Conservation (phyloP, 1,140 invertebrate genomes). For the Archivesica marissinica region DNA sequence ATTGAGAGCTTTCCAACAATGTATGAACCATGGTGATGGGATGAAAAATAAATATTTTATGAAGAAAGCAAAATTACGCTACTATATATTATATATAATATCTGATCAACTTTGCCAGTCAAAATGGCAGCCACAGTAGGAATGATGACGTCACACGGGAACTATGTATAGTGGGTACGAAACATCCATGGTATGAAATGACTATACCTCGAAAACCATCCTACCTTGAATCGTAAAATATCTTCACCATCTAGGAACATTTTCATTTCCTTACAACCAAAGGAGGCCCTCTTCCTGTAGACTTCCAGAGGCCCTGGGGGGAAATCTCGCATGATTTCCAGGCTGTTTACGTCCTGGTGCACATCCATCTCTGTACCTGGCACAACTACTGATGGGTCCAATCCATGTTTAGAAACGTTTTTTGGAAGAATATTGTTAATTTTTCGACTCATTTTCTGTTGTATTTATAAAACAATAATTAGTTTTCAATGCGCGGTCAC, state of each 20-base stretch:
- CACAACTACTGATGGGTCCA: constrained; percentile 55
- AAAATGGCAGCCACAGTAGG: too few species aligned
- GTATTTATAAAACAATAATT: neutral
- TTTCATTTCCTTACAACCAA: constrained; percentile 92
- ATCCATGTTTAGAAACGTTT: neutral
- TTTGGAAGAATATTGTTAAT: neutral
- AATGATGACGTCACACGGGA: too few species aligned
- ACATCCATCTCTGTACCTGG: constrained; percentile 35
- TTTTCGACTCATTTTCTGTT: neutral
- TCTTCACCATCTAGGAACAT: constrained; percentile 90
- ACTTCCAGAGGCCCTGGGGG: constrained; percentile 88
- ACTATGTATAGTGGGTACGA: too few species aligned
- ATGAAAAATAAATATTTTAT: too few species aligned
- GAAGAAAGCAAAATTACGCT: too few species aligned
- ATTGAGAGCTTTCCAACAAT: too few species aligned
- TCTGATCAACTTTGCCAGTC: too few species aligned
- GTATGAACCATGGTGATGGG: too few species aligned
- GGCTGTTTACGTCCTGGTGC: constrained; percentile 42
- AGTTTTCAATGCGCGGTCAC: neutral
- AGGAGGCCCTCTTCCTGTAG: constrained; percentile 90
- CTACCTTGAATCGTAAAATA: constrained; percentile 91
- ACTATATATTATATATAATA: too few species aligned
- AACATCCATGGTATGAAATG: too few species aligned
- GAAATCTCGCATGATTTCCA: constrained; percentile 75
- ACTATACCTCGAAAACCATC: constrained; percentile 83